Evolutionary conservation across 2,113 vertebrate genomes (phyloP).

Genomic region (Limanda limanda): DNA sequence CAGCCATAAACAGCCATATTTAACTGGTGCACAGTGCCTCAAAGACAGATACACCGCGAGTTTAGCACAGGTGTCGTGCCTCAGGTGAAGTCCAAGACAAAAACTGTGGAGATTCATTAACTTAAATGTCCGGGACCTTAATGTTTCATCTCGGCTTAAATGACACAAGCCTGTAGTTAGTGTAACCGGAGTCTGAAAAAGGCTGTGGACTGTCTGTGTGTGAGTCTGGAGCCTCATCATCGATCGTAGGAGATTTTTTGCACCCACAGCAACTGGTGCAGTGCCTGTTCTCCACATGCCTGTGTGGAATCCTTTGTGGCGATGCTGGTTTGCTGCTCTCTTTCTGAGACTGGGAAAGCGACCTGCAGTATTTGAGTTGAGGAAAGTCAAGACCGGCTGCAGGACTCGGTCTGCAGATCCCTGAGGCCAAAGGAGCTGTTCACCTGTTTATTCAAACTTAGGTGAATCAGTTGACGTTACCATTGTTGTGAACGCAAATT

Average conservation of each 20-base stretch:
- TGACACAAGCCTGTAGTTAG: conserved; percentile 26
- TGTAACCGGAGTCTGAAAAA: conserved; percentile 40
- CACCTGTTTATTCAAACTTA: too few relatives aligned
- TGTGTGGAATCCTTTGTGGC: not conserved
- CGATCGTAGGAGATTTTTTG: conserved; percentile 2
- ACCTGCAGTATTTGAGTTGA: not conserved
- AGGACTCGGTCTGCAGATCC: not conserved
- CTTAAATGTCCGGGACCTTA: conserved; percentile 2
- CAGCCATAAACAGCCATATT: conserved; percentile 66
- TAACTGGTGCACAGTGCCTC: conserved; percentile 39
- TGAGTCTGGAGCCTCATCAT: not conserved
- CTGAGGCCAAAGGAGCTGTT: too few relatives aligned
- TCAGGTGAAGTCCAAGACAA: conserved; percentile 56
- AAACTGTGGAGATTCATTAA: conserved; percentile 43
- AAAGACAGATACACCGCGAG: conserved; percentile 35
- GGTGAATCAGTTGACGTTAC: too few relatives aligned
- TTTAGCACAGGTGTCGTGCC: conserved; percentile 64
- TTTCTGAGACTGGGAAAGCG: not conserved
- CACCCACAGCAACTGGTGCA: conserved; percentile 6
- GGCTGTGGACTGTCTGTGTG: conserved; percentile 13
- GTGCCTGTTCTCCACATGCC: not conserved
- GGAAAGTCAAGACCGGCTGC: not conserved
- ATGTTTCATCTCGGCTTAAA: conserved; percentile 42
- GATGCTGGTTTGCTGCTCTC: not conserved
- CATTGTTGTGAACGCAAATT: too few relatives aligned